Evolutionary conservation across 2,113 vertebrate species (phyloP).

Genomic region (Percina caprodes): DNA sequence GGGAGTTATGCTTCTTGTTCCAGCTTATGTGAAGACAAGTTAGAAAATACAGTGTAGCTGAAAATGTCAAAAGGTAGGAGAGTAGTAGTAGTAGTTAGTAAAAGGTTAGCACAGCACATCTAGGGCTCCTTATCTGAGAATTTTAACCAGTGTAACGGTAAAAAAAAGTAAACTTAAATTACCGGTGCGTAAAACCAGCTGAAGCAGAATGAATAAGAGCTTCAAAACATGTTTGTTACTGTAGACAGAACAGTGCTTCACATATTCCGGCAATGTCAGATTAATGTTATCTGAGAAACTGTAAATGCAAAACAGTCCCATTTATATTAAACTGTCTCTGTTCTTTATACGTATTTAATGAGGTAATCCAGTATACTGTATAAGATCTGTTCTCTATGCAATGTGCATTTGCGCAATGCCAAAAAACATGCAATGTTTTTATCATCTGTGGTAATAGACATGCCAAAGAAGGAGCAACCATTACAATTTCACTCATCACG

Average conservation of each 20-base stretch:
- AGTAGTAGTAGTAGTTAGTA: conserved; percentile 8
- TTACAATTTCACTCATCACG: not conserved
- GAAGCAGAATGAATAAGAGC: conserved; percentile 23
- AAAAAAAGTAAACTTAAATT: not conserved
- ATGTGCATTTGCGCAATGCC: conserved; percentile 3
- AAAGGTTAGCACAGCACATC: conserved; percentile 1
- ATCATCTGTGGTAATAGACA: conserved; percentile 32
- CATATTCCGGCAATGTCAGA: conserved; percentile 4
- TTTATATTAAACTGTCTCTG: conserved; percentile 1
- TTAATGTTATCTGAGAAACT: conserved; percentile 10
- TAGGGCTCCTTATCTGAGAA: not conserved
- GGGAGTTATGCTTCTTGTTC: conserved; percentile 8
- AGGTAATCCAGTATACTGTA: not conserved
- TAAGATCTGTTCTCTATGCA: not conserved
- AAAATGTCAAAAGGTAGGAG: conserved; percentile 23
- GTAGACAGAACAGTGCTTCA: not conserved
- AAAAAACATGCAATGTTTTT: conserved; percentile 32
- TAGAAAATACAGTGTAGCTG: not conserved
- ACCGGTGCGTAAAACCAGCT: conserved; percentile 5
- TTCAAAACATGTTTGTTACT: conserved; percentile 2
- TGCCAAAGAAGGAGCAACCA: not conserved
- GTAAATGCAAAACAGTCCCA: conserved; percentile 12
- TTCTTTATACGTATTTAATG: not conserved
- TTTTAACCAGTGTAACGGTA: conserved; percentile 1
- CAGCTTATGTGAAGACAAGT: not conserved